These are phyloP conservation scores for Erynnis tages DNA, from an alignment of 2,888 invertebrate species.

Conservation along the genomic window DNA sequence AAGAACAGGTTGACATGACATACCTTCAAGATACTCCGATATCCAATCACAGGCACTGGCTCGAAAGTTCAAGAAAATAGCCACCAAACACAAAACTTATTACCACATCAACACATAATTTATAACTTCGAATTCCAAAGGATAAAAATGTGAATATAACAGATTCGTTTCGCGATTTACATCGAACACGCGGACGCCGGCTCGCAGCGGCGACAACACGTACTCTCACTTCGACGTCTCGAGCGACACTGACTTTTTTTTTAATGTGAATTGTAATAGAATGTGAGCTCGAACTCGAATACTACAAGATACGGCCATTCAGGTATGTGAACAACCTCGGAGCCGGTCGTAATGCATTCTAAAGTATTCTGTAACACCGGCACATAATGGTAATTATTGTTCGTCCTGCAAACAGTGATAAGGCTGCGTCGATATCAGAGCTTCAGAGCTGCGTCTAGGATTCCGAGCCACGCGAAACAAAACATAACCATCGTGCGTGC, in stretches of 20 bases:
- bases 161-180: conserved; percentile 37
- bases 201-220: conserved; percentile 36
- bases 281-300: conserved; percentile 63
- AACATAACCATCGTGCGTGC: conserved; percentile 34
- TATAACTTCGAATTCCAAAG: conserved; percentile 62
- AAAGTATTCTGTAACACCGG: conserved; percentile 50
- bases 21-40: conserved; percentile 49
- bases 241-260: conserved; percentile 52
- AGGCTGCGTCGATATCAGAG: conserved; percentile 78
- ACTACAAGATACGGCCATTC: conserved; percentile 76
- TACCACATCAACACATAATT: conserved; percentile 59
- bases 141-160: conserved; percentile 51
- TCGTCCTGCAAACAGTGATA: conserved; percentile 54
- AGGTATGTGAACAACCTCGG: conserved; percentile 73
- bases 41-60: conserved; percentile 32
- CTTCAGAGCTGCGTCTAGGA: conserved; percentile 77
- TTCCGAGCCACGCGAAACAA: conserved; percentile 57
- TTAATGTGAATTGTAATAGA: conserved; percentile 52
- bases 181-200: conserved; percentile 56
- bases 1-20: conserved; percentile 49
- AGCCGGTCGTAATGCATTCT: conserved; percentile 43
- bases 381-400: conserved; percentile 48
- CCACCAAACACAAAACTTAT: conserved; percentile 45
- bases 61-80: conserved; percentile 36
- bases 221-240: conserved; percentile 36